Percentiles rank a stretch among this genome's conserved stretches.
Evolutionary conservation across 2,888 invertebrate genomes (phyloP).

Genomic region (Ormyrus rosae): DNA sequence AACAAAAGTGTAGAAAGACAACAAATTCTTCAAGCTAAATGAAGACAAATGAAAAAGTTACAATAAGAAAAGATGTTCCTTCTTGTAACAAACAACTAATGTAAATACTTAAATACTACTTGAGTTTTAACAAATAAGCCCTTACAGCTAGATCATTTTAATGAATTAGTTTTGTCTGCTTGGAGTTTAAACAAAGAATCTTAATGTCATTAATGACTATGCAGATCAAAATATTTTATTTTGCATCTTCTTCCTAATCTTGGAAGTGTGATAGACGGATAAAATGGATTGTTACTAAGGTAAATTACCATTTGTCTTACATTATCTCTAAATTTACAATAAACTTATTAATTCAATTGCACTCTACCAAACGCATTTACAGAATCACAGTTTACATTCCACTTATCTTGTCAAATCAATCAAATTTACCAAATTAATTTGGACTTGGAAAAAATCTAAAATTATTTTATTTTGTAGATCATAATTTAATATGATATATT

Average conservation of each 20-base stretch:
- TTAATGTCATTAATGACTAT: conserved; percentile 17
- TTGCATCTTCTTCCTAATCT: not conserved
- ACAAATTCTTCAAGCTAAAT: conserved; percentile 40
- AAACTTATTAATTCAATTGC: conserved; percentile 60
- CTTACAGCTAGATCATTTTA: conserved; percentile 39
- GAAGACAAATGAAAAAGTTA: conserved; percentile 39
- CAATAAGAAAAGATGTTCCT: conserved; percentile 39
- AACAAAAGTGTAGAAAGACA: conserved; percentile 22
- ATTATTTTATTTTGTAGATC: conserved; percentile 18
- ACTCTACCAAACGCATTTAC: conserved; percentile 62
- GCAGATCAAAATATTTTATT: conserved; percentile 1
- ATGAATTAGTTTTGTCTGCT: conserved; percentile 39
- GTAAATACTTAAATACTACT: conserved; percentile 29
- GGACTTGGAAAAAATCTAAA: conserved; percentile 42
- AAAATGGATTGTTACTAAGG: conserved; percentile 14
- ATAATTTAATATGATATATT: too few relatives aligned
- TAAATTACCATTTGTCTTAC: conserved; percentile 7
- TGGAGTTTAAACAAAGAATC: conserved; percentile 44
- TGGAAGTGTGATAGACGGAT: conserved; percentile 48
- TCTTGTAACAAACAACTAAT: conserved; percentile 29
- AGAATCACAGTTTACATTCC: conserved; percentile 64
- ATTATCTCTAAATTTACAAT: conserved; percentile 45
- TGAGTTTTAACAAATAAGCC: conserved; percentile 19
- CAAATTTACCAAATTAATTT: conserved; percentile 37
- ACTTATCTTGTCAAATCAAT: conserved; percentile 53